Base-by-base conservation (phyloP, 2,113 vertebrate genomes). In the Tamias sibiricus region DNA sequence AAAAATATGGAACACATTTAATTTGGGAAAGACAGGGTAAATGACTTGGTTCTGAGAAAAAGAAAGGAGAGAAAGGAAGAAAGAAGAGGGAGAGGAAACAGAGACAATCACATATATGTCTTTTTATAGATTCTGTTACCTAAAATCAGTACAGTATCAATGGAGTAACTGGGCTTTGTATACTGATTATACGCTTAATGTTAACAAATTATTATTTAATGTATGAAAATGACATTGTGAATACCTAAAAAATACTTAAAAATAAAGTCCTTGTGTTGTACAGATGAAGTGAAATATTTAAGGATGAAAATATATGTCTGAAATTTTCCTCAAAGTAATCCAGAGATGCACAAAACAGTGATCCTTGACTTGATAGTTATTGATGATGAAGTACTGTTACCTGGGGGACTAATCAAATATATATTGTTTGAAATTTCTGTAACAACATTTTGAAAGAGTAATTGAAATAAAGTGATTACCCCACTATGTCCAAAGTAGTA, bases 191-290 rank as follows among this genome's bases (percentile, higher is more conserved):
- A 13, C 52, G 74, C 42, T 72, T 91, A 86, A 85, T 91, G 22
- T 28, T 82, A 83, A 47, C 26, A 89, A 69, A 93, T 71, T 86
- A 77, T 92, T 86, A 77, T 77, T 76, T 85, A 37, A 71, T 89
- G 1, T 68, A 64, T 68, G 8, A 77, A 44, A 87, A 75, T 91
- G 47, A 72, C 37, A 30, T 19, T 35, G 17, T 83, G 42, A 82
- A 79, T 93, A 8, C 66, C 93, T 86, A 82, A 96, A 47, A 83
- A 82, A 87, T 89, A 87, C n/a, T n/a, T 49, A 47, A 71, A 74
- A 44, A 0, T 10, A 71, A 74, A 44, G 1, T 10, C 9, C 1
- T 76, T 79, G 9, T 75, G 35, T 49, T 72, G n/a, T 88, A 90
- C n/a, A 90, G 28, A 71, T 52, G 54, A 80, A n/a, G n/a, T 72